Evolutionary conservation across 2,888 invertebrate species (phyloP), one percentile per base, ranked within the genome.

Genomic region (Hyposoter dolosus): DNA sequence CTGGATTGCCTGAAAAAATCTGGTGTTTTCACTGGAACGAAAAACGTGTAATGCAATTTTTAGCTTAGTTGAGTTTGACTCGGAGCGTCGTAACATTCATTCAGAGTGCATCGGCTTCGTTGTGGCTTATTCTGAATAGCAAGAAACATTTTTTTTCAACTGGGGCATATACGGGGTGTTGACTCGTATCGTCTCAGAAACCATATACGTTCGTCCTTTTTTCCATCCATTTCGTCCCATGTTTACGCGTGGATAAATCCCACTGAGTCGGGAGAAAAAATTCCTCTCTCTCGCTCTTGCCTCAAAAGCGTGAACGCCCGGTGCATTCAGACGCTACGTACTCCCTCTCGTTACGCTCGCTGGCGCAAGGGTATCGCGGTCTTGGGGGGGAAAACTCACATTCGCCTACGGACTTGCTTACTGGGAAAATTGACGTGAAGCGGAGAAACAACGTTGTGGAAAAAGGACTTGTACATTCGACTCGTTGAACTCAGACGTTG

Each of bases 161-260:
- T n/a, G 9, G 28, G 32, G 19, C 23, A 17, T 60, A 17, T 32
- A 28, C 28, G 17, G n/a, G 12, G 50, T 32, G n/a, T 47, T 81
- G 53, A 56, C 56, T 77, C 77, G 50, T 56, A 19, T 74, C 69
- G 68, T 75, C 43, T 82, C 78, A 35, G 45, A 35, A 53, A 77
- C 19, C 77, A 66, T 40, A 23, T 50, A 65, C 43, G 50, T 40
- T 80, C 65, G 40, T 65, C 35, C 40, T 50, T 66, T 78, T 47
- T 72, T 50, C 50, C 56, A 66, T 66, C 66, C 66, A 53, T 66
- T 53, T 50, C 28, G 56, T 35, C 45, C 56, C 32, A 32, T 50
- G 53, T 47, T 81, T 65, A 81, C 81, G 74, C 81, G 81, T 81
- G 74, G 74, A 32, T 81, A 81, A 81, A 81, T 71, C 71, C 80